A percentile compares a stretch with the other conserved stretches of the same genome.
Conservation (phyloP, 2,888 invertebrate species). For the Polydrusus cervinus region DNA sequence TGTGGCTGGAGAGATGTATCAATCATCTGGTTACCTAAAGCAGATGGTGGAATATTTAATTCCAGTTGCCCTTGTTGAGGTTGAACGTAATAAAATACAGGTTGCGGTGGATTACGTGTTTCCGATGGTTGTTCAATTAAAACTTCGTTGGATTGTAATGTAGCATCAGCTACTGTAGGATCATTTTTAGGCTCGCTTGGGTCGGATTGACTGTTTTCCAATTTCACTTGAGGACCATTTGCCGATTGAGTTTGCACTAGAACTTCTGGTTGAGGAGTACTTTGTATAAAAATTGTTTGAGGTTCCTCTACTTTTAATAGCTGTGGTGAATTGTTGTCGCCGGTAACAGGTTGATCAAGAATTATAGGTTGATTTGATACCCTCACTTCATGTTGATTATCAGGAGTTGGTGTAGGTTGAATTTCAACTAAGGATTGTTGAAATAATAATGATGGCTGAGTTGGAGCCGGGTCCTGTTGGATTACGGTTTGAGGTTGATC, state of each 20-base stretch:
- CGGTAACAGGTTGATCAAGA: not conserved
- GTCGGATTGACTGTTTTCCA: conserved; percentile 3
- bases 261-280: conserved; percentile 16
- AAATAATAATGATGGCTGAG: not conserved
- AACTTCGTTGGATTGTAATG: conserved; percentile 16
- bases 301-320: conserved; percentile 7
- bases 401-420: not conserved
- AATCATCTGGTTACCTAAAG: not conserved
- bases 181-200: conserved; percentile 8
- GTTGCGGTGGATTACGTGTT: conserved; percentile 28
- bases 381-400: not conserved
- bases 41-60: not conserved
- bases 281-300: conserved; percentile 1
- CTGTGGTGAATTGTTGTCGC: not conserved
- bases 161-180: not conserved
- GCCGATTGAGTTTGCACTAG: conserved; percentile 6
- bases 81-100: conserved; percentile 45
- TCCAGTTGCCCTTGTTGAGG: conserved; percentile 29
- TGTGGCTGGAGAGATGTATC: not conserved
- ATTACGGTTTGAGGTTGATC: conserved; percentile 8
- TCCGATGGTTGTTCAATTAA: conserved; percentile 22
- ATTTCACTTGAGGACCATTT: conserved; percentile 1
- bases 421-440: not conserved
- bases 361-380: not conserved
- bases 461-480: conserved; percentile 11